These are phyloP conservation scores for Monodelphis domestica DNA, from an alignment of 2,797 vertebrate species.

Conservation along the genomic window DNA sequence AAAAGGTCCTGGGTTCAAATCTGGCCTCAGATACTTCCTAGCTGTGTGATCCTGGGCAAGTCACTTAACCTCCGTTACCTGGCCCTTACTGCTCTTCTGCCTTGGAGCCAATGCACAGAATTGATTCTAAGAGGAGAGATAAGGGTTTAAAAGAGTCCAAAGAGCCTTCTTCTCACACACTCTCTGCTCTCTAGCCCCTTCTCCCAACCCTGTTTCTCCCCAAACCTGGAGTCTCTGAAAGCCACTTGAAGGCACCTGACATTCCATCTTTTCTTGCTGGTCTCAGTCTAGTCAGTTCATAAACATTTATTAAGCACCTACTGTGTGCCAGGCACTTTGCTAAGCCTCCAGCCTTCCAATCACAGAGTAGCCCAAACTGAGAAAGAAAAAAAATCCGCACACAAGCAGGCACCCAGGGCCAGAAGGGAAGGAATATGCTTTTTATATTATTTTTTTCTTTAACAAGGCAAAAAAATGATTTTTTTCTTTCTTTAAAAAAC, in stretches of 20 bases:
- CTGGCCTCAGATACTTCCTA: too few species aligned
- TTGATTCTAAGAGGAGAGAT: too few species aligned
- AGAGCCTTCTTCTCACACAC: too few species aligned
- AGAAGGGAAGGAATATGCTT: slow-evolving; percentile 66
- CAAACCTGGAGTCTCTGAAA: not conserved
- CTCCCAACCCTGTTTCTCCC: not conserved
- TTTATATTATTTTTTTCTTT: slow-evolving; percentile 81
- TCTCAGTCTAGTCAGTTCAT: not conserved
- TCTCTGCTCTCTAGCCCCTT: not conserved
- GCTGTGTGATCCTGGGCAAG: too few species aligned
- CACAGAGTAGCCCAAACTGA: not conserved
- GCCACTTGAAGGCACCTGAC: not conserved
- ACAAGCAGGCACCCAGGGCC: slow-evolving; percentile 18
- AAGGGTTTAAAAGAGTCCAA: too few species aligned
- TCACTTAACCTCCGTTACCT: too few species aligned
- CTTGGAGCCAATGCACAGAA: too few species aligned
- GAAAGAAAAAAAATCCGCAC: not conserved
- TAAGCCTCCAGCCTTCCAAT: not conserved
- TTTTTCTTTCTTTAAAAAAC: slow-evolving; percentile 69
- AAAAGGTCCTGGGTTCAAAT: too few species aligned
- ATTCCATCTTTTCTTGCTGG: not conserved
- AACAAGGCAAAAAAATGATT: slow-evolving; percentile 71
- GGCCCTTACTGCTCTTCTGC: too few species aligned
- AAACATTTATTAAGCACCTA: too few species aligned
- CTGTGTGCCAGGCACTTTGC: too few species aligned